phyloP scores from a whole-genome alignment of 2,888 invertebrate genomes.

The Chrysina gloriosa region DNA sequence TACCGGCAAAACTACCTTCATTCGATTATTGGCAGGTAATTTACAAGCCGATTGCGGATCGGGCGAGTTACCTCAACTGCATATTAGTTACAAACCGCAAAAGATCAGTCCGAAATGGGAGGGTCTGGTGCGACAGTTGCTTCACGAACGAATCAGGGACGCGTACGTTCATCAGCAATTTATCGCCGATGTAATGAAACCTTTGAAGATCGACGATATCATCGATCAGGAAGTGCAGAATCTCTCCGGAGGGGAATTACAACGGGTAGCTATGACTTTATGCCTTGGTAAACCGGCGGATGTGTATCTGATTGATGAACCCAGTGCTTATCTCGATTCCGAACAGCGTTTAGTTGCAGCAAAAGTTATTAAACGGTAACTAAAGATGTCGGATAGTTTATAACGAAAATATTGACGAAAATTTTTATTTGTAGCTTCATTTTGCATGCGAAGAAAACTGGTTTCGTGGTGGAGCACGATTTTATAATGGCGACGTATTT shows the following conservation, averaged over 20 bases:
- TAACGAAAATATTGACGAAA: background rate
- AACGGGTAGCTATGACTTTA: conserved; percentile 94
- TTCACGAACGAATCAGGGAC: conserved; percentile 97
- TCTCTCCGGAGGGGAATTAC: conserved; percentile 98
- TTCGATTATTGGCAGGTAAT: conserved; percentile 97
- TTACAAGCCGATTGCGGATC: conserved; percentile 87
- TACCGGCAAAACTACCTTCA: conserved; percentile 99
- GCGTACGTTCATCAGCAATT: conserved; percentile 99
- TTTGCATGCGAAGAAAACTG: conserved; percentile 98
- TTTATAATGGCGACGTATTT: conserved; percentile 99
- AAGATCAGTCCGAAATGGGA: conserved; percentile 98
- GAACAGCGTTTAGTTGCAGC: conserved; percentile 99
- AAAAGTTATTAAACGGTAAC: conserved; percentile 95
- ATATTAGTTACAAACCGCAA: conserved; percentile 99
- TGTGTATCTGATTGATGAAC: conserved; percentile 98
- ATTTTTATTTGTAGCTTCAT: conserved; percentile 89
- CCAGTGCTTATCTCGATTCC: conserved; percentile 98
- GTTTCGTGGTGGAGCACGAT: conserved; percentile 99
- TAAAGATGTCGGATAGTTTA: background rate
- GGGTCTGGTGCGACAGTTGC: conserved; percentile 89
- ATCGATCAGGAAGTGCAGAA: conserved; percentile 99
- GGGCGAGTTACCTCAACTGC: conserved; percentile 85
- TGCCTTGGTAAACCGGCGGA: conserved; percentile 99
- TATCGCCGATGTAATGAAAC: conserved; percentile 98
- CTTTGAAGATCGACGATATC: conserved; percentile 95